These are phyloP conservation scores for Tenthredo mesomela DNA, from an alignment of 2,888 invertebrate genomes.

Conservation along the genomic window DNA sequence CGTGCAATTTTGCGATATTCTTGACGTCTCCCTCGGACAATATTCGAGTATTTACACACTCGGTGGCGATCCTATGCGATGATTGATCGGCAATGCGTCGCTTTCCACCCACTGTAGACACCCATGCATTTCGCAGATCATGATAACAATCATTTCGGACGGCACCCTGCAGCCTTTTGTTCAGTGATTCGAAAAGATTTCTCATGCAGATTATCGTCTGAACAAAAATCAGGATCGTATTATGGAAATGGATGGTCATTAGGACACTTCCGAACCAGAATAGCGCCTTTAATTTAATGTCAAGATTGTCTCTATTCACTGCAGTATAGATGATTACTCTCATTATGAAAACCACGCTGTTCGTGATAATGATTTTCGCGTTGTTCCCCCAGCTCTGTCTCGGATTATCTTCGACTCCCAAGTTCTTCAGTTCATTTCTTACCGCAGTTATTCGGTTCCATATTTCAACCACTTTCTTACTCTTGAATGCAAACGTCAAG, in stretches of 20 bases:
- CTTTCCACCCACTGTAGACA: background rate
- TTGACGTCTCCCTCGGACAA: background rate
- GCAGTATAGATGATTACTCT: background rate
- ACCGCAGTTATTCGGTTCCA: background rate
- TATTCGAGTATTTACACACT: background rate
- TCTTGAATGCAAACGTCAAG: background rate
- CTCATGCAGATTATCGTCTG: background rate
- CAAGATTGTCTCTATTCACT: too few species aligned
- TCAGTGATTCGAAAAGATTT: background rate
- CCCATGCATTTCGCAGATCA: background rate
- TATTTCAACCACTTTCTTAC: background rate
- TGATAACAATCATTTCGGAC: background rate
- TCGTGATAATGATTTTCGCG: background rate
- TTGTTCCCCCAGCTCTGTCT: background rate
- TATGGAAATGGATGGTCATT: background rate
- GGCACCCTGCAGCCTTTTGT: background rate
- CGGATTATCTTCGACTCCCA: background rate
- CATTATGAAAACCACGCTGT: background rate
- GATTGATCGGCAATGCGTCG: too few species aligned
- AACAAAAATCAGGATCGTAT: background rate
- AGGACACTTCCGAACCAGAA: background rate
- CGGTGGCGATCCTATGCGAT: background rate
- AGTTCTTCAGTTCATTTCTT: background rate
- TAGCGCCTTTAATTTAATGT: background rate
- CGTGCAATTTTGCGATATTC: background rate